Evolutionary conservation across 2,797 vertebrate genomes (phyloP).

Genomic region (Hoplostethus mediterraneus): DNA sequence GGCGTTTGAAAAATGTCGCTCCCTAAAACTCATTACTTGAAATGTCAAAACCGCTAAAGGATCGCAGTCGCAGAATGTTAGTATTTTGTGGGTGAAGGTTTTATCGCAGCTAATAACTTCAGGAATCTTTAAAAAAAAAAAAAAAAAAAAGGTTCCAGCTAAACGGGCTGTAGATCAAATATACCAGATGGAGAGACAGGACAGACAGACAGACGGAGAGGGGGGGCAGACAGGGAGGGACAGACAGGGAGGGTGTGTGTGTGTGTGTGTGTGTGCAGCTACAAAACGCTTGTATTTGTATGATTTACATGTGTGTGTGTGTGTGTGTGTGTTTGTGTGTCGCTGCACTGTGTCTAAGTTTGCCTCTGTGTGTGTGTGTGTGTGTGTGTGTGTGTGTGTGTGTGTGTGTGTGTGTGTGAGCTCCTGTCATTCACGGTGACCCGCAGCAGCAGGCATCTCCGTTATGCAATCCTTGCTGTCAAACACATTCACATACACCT

Average conservation of each 20-base stretch:
- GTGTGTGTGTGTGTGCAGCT: constrained; percentile 21
- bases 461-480: constrained; percentile 76
- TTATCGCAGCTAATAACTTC: constrained; percentile 4
- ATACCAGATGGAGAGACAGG: constrained; percentile 2
- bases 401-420: constrained; percentile 28
- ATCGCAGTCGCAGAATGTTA: constrained; percentile 11
- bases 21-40: constrained; percentile 14
- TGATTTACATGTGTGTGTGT: constrained; percentile 48
- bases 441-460: constrained; percentile 66
- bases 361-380: constrained; percentile 29
- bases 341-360: constrained; percentile 53
- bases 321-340: constrained; percentile 21
- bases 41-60: constrained; percentile 18
- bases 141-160: background rate
- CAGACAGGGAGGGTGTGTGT: constrained; percentile 6
- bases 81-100: constrained; percentile 12
- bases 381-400: constrained; percentile 5
- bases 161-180: constrained; percentile 19
- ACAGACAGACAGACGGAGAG: background rate
- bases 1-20: background rate
- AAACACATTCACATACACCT: constrained; percentile 4
- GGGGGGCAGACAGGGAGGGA: background rate
- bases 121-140: too few species aligned
- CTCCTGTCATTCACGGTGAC: constrained; percentile 68
- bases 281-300: constrained; percentile 42